Percentiles rank a stretch among this genome's conserved stretches.
phyloP scores from a whole-genome alignment of 1,140 invertebrate species.

The Venustaconcha ellipsiformis region DNA sequence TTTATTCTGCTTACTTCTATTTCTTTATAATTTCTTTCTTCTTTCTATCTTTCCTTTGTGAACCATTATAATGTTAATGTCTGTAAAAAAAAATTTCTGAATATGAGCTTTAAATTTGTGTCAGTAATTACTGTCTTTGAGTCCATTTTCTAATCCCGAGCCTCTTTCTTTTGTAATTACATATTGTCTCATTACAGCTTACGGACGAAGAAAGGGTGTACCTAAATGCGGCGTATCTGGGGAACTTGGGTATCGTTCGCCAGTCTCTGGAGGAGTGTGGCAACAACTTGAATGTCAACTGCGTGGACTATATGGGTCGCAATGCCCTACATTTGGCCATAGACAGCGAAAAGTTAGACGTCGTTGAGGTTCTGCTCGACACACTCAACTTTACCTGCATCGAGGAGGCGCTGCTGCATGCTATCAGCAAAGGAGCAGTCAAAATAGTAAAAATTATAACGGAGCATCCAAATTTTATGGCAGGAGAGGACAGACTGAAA shows the following conservation, averaged over 20 bases:
- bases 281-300: constrained; percentile 60
- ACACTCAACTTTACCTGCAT: constrained; percentile 64
- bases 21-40: too few species aligned
- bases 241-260: constrained; percentile 62
- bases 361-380: constrained; percentile 63
- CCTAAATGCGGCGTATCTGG: constrained; percentile 68
- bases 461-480: constrained; percentile 67
- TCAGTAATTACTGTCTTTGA: too few species aligned
- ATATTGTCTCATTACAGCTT: constrained; percentile 49
- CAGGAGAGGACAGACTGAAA: constrained; percentile 62
- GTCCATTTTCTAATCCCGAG: too few species aligned
- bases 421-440: constrained; percentile 67
- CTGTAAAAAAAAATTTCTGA: too few species aligned
- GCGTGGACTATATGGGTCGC: constrained; percentile 66
- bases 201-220: constrained; percentile 69
- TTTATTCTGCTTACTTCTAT: too few species aligned
- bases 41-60: too few species aligned
- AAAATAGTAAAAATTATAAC: constrained; percentile 67
- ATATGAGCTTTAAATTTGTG: too few species aligned
- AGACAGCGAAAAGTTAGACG: constrained; percentile 66
- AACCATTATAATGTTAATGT: too few species aligned
- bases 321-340: constrained; percentile 66
- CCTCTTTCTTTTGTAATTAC: too few species aligned
- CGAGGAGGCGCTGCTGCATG: constrained; percentile 67
- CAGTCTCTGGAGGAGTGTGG: constrained; percentile 60